Evolutionary conservation across 2,797 vertebrate species (phyloP), one percentile per base, ranked within the genome.

Genomic region (Diceros bicornis): DNA sequence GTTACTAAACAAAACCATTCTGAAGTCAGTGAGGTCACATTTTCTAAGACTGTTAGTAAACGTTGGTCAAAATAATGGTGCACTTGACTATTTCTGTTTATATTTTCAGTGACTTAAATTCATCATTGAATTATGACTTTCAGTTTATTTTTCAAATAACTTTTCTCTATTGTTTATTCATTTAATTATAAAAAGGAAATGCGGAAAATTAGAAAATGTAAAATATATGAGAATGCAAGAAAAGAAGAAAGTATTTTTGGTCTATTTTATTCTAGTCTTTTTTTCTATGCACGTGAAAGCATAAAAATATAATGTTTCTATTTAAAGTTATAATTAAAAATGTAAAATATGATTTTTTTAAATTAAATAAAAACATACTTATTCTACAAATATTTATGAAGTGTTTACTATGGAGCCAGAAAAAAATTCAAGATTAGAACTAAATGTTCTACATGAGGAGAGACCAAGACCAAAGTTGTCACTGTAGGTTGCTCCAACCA

Each of bases 281-380:
- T 69, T 95, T 66, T 82, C 74, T 89, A 34, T 91, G 13, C 13
- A 78, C n/a, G 4, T 64, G 20, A 78, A 64, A 83, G 13, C 44
- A 74, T 87, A 44, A 92, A 69, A 94, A 88, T 91, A 71, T 23
- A 82, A 96, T 79, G 23, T 59, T 88, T 81, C 62, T 6, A 77
- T 44, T 91, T 94, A 89, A 91, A 91, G 6, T 82, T 93, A 69
- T 57, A 82, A 95, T 62, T 14, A 84, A 78, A 86, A 92, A n/a
- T 57, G 68, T 47, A 84, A 94, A 82, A 23, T 37, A 50, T 27
- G 2, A 55, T n/a, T 74, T 81, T 86, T 95, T 83, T 27, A 69
- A 27, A 52, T 81, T 74, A 93, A 88, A 77, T 97, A 50, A 72
- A 96, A 84, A 34, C 25, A 68, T 47, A 18, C 17, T 87, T 62